A percentile compares a stretch with the other conserved stretches of the same genome.
phyloP scores from a whole-genome alignment of 2,888 invertebrate species.

The Pogonocherus hispidulus region DNA sequence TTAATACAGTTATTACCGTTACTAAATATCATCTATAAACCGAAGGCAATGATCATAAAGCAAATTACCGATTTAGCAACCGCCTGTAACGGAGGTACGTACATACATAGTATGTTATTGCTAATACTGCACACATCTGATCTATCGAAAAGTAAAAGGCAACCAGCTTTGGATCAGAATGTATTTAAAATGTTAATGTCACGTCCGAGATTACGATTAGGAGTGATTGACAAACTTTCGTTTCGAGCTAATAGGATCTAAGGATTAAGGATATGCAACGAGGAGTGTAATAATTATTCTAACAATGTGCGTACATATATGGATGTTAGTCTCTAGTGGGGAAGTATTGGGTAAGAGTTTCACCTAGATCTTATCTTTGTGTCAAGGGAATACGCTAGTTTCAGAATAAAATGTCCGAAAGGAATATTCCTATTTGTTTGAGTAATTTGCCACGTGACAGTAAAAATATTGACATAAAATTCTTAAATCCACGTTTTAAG shows the following conservation, averaged over 20 bases:
- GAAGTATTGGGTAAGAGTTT: background rate
- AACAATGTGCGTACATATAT: constrained; percentile 11
- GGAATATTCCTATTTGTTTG: too few relatives aligned
- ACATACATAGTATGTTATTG: background rate
- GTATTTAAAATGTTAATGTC: background rate
- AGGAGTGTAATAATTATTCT: constrained; percentile 18
- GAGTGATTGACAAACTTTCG: constrained; percentile 24
- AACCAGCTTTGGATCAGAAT: too few relatives aligned
- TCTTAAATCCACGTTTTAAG: too few relatives aligned
- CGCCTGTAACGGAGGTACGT: too few relatives aligned
- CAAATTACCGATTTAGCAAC: constrained; percentile 5
- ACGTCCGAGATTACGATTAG: constrained; percentile 11
- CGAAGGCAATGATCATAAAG: too few relatives aligned
- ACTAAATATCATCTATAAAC: too few relatives aligned
- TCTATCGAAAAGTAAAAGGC: constrained; percentile 12
- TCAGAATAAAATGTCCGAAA: too few relatives aligned
- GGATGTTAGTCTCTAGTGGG: background rate
- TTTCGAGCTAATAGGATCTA: constrained; percentile 22
- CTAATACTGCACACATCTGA: too few relatives aligned
- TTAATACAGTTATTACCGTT: too few relatives aligned
- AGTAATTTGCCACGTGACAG: too few relatives aligned
- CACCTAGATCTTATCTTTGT: constrained; percentile 1
- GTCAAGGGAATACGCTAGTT: background rate
- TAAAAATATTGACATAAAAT: too few relatives aligned
- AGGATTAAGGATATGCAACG: constrained; percentile 20